Evolutionary conservation across 2,888 invertebrate genomes (phyloP).

Genomic region (Aleiodes leptofemur): DNA sequence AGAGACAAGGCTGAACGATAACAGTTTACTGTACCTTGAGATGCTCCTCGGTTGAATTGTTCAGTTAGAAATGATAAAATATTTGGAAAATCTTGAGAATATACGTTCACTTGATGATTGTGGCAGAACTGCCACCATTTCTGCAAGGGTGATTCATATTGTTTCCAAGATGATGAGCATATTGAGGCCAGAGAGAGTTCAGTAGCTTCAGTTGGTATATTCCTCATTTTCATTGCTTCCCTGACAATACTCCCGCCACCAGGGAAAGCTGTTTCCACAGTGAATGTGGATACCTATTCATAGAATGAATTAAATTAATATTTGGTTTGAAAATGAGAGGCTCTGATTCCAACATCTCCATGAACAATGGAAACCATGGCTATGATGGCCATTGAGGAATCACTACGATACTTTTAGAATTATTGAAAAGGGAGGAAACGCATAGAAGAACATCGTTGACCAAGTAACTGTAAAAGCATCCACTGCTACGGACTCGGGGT

Average conservation of each 20-base stretch:
- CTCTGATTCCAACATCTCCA: slow-evolving; percentile 38
- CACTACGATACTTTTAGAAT: slow-evolving; percentile 49
- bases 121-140: slow-evolving; percentile 41
- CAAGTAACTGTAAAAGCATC: slow-evolving; percentile 54
- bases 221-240: slow-evolving; percentile 14
- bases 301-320: neutral
- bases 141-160: slow-evolving; percentile 34
- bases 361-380: slow-evolving; percentile 51
- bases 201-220: slow-evolving; percentile 7
- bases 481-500: slow-evolving; percentile 48
- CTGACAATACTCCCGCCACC: slow-evolving; percentile 44
- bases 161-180: slow-evolving; percentile 37
- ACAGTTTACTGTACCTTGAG: slow-evolving; percentile 42
- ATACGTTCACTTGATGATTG: neutral
- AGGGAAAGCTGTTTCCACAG: slow-evolving; percentile 31
- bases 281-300: neutral
- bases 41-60: slow-evolving; percentile 42
- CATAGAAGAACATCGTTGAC: slow-evolving; percentile 48
- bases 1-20: slow-evolving; percentile 45
- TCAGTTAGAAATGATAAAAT: slow-evolving; percentile 46
- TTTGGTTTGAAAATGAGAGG: slow-evolving; percentile 48
- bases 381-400: slow-evolving; percentile 55
- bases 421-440: slow-evolving; percentile 53
- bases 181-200: slow-evolving; percentile 21
- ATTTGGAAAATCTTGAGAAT: neutral